phyloP scores from a whole-genome alignment of 2,797 vertebrate genomes.

The Phalloptychus januarius region DNA sequence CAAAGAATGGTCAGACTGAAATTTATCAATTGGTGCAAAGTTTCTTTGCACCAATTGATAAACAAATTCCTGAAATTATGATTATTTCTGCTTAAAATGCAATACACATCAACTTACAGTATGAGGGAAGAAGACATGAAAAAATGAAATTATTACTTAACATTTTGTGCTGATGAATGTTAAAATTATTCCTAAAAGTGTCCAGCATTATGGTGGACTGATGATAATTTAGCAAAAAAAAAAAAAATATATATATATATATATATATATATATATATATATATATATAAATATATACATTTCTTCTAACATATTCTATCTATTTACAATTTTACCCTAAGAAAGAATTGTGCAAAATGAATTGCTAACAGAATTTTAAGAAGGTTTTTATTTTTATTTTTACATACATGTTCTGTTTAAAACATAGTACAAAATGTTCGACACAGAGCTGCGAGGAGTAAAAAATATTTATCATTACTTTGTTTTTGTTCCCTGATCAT shows the following conservation, averaged over 20 bases:
- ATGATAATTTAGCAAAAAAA: neutral
- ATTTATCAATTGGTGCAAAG: too few species aligned
- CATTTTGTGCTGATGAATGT: neutral
- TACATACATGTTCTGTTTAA: neutral
- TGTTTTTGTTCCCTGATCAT: slow-evolving; percentile 22
- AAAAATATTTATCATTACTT: neutral
- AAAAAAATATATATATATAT: too few species aligned
- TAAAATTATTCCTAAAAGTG: neutral
- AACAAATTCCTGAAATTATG: too few species aligned
- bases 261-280: too few species aligned
- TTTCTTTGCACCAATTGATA: neutral
- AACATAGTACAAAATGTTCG: neutral
- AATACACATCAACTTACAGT: neutral
- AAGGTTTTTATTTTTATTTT: neutral
- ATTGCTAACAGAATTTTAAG: neutral
- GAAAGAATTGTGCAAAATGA: neutral
- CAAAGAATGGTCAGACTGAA: neutral
- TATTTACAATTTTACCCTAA: neutral
- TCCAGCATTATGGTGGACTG: neutral
- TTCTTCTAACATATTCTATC: neutral
- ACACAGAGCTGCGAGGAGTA: neutral
- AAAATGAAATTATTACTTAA: neutral
- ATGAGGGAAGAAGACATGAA: neutral
- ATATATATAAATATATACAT: too few species aligned
- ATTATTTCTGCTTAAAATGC: neutral